phyloP scores from a whole-genome alignment of 2,797 vertebrate genomes.

The Cyprinella venusta region DNA sequence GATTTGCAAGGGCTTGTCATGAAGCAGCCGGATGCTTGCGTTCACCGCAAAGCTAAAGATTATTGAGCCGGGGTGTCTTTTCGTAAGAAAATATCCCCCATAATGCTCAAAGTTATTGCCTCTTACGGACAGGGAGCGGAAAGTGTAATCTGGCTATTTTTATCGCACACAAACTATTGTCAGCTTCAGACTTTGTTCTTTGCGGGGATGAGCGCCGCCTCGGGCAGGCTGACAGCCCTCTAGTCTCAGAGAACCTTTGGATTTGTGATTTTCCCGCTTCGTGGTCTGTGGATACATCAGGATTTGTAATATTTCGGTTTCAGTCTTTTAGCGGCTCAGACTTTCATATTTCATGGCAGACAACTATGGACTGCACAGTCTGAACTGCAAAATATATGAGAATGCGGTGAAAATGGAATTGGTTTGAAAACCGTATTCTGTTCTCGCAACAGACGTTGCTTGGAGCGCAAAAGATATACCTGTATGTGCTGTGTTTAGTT shows the following conservation, averaged over 20 bases:
- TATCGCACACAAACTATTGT: constrained; percentile 52
- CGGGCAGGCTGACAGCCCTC: constrained; percentile 53
- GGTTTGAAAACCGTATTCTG: constrained; percentile 1
- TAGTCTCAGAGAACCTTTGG: constrained; percentile 52
- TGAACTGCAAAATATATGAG: constrained; percentile 9
- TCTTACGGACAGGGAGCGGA: constrained; percentile 48
- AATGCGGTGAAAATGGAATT: constrained; percentile 11
- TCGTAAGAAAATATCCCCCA: constrained; percentile 48
- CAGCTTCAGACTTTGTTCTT: constrained; percentile 57
- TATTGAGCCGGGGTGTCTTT: constrained; percentile 38
- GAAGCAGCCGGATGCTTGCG: constrained; percentile 24
- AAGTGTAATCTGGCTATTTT: constrained; percentile 58
- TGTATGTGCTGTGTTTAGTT: background rate
- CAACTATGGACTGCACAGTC: constrained; percentile 24
- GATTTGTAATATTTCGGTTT: constrained; percentile 55
- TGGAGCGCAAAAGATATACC: constrained; percentile 1
- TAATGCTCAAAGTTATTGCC: constrained; percentile 52
- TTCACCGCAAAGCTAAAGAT: constrained; percentile 52
- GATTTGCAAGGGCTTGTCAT: constrained; percentile 52
- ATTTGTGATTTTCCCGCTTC: constrained; percentile 57
- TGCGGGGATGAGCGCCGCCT: constrained; percentile 53
- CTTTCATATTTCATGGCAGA: constrained; percentile 50
- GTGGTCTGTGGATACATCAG: constrained; percentile 51
- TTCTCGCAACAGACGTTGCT: constrained; percentile 16
- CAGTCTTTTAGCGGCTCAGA: constrained; percentile 43